A percentile compares a stretch with the other conserved stretches of the same genome.
These are phyloP conservation scores for Semotilus atromaculatus DNA, from an alignment of 2,797 vertebrate genomes.

Conservation along the genomic window DNA sequence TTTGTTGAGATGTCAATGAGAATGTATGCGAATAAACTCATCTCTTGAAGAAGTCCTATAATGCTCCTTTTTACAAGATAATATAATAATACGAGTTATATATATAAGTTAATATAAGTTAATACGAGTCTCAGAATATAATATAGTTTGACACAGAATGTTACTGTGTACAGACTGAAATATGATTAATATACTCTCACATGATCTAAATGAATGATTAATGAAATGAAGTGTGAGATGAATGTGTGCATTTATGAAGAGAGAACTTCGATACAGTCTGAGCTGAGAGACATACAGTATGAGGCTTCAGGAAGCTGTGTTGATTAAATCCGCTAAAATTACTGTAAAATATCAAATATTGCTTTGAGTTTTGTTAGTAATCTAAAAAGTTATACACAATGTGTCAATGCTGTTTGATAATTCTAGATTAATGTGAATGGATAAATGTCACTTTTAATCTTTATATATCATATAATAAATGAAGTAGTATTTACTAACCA, in stretches of 20 bases:
- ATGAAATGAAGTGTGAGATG: neutral
- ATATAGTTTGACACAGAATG: neutral
- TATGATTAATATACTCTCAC: neutral
- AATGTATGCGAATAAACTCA: too few relatives aligned
- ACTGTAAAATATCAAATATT: neutral
- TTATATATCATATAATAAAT: too few relatives aligned
- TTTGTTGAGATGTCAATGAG: too few relatives aligned
- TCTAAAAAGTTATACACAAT: neutral
- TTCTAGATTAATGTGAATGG: neutral
- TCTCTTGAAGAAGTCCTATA: too few relatives aligned
- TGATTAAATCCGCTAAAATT: neutral
- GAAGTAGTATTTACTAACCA: too few relatives aligned
- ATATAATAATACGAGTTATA: too few relatives aligned
- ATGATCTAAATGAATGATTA: neutral
- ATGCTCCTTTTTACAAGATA: too few relatives aligned
- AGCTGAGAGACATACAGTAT: neutral
- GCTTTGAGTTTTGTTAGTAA: neutral
- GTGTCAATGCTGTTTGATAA: neutral
- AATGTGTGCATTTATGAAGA: neutral
- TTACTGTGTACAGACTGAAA: neutral
- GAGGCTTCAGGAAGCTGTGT: neutral
- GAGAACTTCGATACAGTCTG: neutral
- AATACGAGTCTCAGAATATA: too few relatives aligned
- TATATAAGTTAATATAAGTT: too few relatives aligned
- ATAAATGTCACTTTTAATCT: too few relatives aligned